These are phyloP conservation scores for Drepana falcataria DNA, from an alignment of 2,888 invertebrate species.

Conservation along the genomic window DNA sequence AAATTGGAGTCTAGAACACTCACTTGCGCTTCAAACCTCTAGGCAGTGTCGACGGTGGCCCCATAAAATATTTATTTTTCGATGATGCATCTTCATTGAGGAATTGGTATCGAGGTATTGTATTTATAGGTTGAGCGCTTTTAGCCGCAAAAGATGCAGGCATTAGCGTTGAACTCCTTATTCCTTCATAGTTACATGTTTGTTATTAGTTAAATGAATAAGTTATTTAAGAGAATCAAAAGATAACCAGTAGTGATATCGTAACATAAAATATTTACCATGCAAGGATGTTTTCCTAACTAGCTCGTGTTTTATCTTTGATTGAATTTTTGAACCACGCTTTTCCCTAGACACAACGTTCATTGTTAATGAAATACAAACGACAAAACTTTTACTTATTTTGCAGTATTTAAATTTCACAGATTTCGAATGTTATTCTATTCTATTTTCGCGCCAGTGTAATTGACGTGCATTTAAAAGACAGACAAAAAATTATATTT, in stretches of 20 bases:
- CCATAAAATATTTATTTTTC: conserved; percentile 47
- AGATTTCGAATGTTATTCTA: too few relatives aligned
- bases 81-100: conserved; percentile 25
- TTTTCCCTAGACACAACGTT: conserved; percentile 61
- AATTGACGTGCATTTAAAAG: too few relatives aligned
- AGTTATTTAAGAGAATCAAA: too few relatives aligned
- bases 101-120: conserved; percentile 57
- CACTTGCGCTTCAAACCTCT: conserved; percentile 56
- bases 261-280: conserved; percentile 29
- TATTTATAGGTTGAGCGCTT: conserved; percentile 26
- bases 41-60: conserved; percentile 54
- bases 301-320: conserved; percentile 43
- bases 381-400: background rate
- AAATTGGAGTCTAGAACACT: conserved; percentile 2
- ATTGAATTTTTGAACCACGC: conserved; percentile 22
- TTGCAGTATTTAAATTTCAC: too few relatives aligned
- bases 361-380: conserved; percentile 32
- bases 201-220: too few relatives aligned
- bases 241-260: too few relatives aligned
- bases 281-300: conserved; percentile 48
- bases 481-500: too few relatives aligned
- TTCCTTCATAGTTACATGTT: conserved; percentile 30
- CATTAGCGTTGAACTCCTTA: conserved; percentile 40
- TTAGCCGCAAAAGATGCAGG: conserved; percentile 32
- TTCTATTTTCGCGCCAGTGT: too few relatives aligned